These are phyloP conservation scores for Melanostigma gelatinosum DNA, from an alignment of 2,113 vertebrate genomes.

Conservation along the genomic window DNA sequence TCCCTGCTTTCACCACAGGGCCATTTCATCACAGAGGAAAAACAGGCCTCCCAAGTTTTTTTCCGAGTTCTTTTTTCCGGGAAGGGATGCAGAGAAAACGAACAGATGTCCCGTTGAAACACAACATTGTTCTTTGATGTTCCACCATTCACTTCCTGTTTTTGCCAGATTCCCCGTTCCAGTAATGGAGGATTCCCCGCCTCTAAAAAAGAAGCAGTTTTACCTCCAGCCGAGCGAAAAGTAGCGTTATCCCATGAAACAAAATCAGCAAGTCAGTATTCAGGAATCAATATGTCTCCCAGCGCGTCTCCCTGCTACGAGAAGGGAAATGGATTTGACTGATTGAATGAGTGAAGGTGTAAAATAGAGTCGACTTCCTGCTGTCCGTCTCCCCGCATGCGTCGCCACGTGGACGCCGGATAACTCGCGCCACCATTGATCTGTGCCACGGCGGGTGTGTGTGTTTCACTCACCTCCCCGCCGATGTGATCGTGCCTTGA, in stretches of 20 bases:
- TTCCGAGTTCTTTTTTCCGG: not conserved
- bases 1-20: slow-evolving; percentile 23
- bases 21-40: slow-evolving; percentile 30
- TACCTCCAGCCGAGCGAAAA: not conserved
- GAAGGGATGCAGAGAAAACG: slow-evolving; percentile 24
- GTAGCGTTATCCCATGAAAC: slow-evolving; percentile 6
- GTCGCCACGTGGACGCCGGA: slow-evolving; percentile 8
- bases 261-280: slow-evolving; percentile 19
- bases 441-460: slow-evolving; percentile 12
- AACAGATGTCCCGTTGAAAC: slow-evolving; percentile 55
- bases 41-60: not conserved
- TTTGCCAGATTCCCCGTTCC: slow-evolving; percentile 37
- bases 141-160: slow-evolving; percentile 7
- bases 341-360: slow-evolving; percentile 34
- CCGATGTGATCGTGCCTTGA: slow-evolving; percentile 34
- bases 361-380: slow-evolving; percentile 29
- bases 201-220: slow-evolving; percentile 39
- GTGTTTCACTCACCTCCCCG: slow-evolving; percentile 23
- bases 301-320: not conserved
- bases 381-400: slow-evolving; percentile 6
- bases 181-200: slow-evolving; percentile 36
- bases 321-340: slow-evolving; percentile 30
- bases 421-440: slow-evolving; percentile 42
- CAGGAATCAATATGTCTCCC: slow-evolving; percentile 40
- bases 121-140: slow-evolving; percentile 31